These are phyloP conservation scores for Subacronicta megacephala DNA, from an alignment of 2,888 invertebrate species.

Conservation along the genomic window DNA sequence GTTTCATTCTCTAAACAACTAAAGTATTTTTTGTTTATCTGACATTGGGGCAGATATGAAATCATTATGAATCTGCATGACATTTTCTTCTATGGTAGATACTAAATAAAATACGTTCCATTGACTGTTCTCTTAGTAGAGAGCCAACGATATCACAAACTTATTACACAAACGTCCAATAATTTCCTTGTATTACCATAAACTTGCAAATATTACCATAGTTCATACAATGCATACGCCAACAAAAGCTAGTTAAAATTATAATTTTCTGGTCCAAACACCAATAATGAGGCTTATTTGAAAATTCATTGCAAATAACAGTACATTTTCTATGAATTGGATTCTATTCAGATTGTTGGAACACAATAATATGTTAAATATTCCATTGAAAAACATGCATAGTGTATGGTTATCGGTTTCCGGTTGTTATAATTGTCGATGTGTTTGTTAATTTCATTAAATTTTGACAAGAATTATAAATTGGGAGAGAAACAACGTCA, in stretches of 20 bases:
- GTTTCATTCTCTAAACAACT: too few species aligned
- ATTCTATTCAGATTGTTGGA: conserved; percentile 51
- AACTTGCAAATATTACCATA: conserved; percentile 7
- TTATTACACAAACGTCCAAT: background rate
- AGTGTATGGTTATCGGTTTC: conserved; percentile 13
- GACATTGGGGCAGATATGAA: too few species aligned
- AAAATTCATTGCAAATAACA: conserved; percentile 57
- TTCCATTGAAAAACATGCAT: conserved; percentile 19
- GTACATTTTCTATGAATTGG: conserved; percentile 53
- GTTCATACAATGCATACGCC: conserved; percentile 9
- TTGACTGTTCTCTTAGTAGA: too few species aligned
- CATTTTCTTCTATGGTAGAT: too few species aligned
- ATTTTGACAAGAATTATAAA: conserved; percentile 1
- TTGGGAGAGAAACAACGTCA: background rate
- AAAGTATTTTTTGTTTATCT: too few species aligned
- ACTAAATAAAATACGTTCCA: too few species aligned
- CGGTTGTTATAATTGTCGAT: conserved; percentile 4
- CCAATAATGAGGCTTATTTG: conserved; percentile 53
- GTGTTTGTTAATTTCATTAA: conserved; percentile 5
- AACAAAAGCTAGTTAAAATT: conserved; percentile 52
- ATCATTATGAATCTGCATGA: too few species aligned
- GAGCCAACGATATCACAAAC: too few species aligned
- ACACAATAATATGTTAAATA: conserved; percentile 50
- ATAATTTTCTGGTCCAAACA: conserved; percentile 53
- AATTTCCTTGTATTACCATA: background rate